Evolutionary conservation across 2,888 invertebrate genomes (phyloP).

Genomic region (Callosobruchus maculatus): DNA sequence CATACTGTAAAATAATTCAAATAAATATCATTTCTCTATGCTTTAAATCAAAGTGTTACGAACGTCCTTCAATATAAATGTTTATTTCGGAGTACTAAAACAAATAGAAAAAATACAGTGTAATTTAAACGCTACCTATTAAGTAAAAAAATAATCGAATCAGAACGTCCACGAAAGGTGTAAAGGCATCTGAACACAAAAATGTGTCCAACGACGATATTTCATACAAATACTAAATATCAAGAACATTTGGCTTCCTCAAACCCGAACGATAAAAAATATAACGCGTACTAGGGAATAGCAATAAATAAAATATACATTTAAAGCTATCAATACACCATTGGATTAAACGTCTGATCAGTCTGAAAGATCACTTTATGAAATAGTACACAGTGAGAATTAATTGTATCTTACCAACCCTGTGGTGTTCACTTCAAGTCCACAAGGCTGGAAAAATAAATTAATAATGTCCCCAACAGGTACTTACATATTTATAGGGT

Average conservation of each 20-base stretch:
- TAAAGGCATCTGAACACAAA: background rate
- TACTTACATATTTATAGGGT: background rate
- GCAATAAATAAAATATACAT: background rate
- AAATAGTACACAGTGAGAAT: background rate
- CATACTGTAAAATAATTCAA: too few relatives aligned
- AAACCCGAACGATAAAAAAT: background rate
- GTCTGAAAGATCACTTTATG: background rate
- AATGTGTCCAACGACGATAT: background rate
- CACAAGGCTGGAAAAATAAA: background rate
- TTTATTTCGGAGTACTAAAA: conserved; percentile 5
- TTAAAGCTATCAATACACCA: background rate
- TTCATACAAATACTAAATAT: background rate
- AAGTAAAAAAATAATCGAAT: background rate
- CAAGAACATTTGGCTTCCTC: background rate
- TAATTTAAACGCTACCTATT: background rate
- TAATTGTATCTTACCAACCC: background rate
- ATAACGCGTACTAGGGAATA: background rate
- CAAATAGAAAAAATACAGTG: conserved; percentile 5
- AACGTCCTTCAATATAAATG: conserved; percentile 6
- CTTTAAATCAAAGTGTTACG: too few relatives aligned
- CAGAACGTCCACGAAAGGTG: background rate
- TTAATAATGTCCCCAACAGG: too few relatives aligned
- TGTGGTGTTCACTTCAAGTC: background rate
- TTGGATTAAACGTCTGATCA: background rate
- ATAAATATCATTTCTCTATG: too few relatives aligned